Evolutionary conservation across 2,888 invertebrate genomes (phyloP).

Genomic region (Patella caerulea): DNA sequence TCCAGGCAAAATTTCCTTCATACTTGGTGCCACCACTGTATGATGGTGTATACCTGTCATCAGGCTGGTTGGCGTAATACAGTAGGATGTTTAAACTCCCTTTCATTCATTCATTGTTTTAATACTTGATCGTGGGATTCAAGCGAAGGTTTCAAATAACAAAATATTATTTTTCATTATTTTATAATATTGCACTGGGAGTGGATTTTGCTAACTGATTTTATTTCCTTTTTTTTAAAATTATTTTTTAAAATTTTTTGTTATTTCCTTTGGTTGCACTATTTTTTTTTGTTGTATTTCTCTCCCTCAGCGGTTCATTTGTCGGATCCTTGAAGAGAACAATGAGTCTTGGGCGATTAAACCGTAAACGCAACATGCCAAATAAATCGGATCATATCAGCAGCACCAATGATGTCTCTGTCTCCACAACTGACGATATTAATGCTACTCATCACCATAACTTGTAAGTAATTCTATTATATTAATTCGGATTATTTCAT

Average conservation of each 20-base stretch:
- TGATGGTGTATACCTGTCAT: too few species aligned
- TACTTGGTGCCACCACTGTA: too few species aligned
- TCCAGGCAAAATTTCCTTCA: too few species aligned
- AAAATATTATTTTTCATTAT: too few species aligned
- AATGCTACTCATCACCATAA: slow-evolving; percentile 16
- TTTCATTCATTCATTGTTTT: too few species aligned
- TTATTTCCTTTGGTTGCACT: slow-evolving; percentile 7
- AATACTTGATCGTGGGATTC: too few species aligned
- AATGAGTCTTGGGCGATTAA: slow-evolving; percentile 67
- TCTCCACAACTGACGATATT: background rate
- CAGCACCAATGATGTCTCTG: slow-evolving; percentile 15
- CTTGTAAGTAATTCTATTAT: slow-evolving; percentile 25
- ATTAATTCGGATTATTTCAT: background rate
- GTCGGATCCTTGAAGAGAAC: slow-evolving; percentile 62
- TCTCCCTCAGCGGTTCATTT: slow-evolving; percentile 51
- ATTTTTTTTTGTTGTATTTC: slow-evolving; percentile 17
- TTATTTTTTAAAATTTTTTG: background rate
- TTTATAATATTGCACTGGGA: too few species aligned
- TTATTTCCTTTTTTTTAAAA: background rate
- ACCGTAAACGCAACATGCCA: slow-evolving; percentile 41
- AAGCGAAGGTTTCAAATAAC: too few species aligned
- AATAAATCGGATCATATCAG: slow-evolving; percentile 9
- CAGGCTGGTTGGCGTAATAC: too few species aligned
- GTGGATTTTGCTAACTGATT: background rate
- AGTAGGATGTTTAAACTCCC: too few species aligned